These are phyloP conservation scores for Zhuqinia jingwanae DNA, from an alignment of 2,888 invertebrate species.

Conservation along the genomic window DNA sequence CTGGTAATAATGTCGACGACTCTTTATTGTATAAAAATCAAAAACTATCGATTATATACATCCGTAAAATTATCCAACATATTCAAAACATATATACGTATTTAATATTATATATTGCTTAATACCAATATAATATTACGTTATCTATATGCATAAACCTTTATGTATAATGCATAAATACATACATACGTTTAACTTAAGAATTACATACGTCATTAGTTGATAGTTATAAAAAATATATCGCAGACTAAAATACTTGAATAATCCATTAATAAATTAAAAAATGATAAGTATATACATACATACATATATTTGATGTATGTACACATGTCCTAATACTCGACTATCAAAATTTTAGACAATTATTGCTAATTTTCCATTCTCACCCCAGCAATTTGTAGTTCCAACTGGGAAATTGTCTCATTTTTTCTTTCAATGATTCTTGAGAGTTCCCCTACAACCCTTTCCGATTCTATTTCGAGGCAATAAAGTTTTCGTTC, in stretches of 20 bases:
- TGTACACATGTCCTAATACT: no score
- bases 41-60: neutral
- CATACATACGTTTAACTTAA: constrained; percentile 1
- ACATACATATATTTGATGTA: no score
- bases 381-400: constrained; percentile 52
- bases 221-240: neutral
- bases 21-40: neutral
- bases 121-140: no score
- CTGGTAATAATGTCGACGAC: neutral
- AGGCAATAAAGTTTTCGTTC: constrained; percentile 46
- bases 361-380: neutral
- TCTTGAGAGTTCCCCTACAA: constrained; percentile 42
- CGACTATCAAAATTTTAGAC: neutral
- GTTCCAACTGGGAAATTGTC: constrained; percentile 49
- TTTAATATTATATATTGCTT: neutral
- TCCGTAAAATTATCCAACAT: neutral
- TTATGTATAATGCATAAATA: no score
- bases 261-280: constrained; percentile 3
- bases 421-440: constrained; percentile 60
- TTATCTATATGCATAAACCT: neutral
- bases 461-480: constrained; percentile 52
- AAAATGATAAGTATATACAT: no score
- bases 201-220: neutral
- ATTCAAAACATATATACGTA: neutral
- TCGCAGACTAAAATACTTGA: neutral